Base-by-base conservation (phyloP, 2,888 invertebrate genomes). In the Hypselothyrea guttata region DNA sequence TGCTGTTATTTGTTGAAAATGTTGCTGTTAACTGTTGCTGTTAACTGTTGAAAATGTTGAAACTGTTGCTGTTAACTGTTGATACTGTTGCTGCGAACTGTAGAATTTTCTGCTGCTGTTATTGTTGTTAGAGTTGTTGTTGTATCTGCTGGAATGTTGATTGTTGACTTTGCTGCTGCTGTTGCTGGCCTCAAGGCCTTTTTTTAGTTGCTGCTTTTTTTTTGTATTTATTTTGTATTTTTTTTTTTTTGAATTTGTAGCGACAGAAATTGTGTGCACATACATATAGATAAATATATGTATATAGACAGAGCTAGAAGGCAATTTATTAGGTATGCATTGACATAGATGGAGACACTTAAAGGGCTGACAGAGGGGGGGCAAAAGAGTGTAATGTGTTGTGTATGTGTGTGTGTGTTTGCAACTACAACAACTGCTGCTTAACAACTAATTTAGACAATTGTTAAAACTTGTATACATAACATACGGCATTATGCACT, bases 251-350 rank as follows among this genome's bases (percentile, higher is more conserved):
- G 9, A 30, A 30, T 7, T 30, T n/a, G 7, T n/a, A n/a, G n/a
- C n/a, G n/a, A n/a, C n/a, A 9, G 7, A 30, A 9, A 7, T n/a
- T 2, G 2, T 2, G n/a, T 30, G 30, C n/a, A 30, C 7, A 30
- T 30, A 30, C 7, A 9, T 30, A 9, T 7, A 30, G 3, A 30
- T 30, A 9, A 5, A 9, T 7, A 48, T 40, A 45, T 33, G 22
- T 22, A 22, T 37, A 45, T 34, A n/a, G n/a, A 35, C 34, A 48
- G 35, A 46, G 33, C 46, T 38, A 41, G 44, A 30, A 8, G 56
- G 70, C 70, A 72, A 46, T 41, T 73, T 52, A 55, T 55, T 65
- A 65, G 65, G 44, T 65, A 73, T 75, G 75, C 75, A 81, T 77
- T 81, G 66, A 55, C 22, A 70, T 65, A 63, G 56, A 66, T 34